Base-by-base conservation (phyloP, 2,888 invertebrate genomes). In the Busseola fusca region DNA sequence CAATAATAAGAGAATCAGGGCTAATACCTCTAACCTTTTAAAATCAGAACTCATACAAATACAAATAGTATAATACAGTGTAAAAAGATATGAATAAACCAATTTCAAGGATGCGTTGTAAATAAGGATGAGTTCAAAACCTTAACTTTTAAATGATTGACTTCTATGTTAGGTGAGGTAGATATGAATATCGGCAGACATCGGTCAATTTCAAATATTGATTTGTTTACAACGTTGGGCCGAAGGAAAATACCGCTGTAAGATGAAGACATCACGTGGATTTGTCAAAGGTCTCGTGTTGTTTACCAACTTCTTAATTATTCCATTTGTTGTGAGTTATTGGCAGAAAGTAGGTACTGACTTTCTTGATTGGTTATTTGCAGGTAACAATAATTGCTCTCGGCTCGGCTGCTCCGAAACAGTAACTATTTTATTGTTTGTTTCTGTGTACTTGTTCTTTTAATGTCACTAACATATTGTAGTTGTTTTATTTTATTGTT, bases 331-430 rank as follows among this genome's bases (percentile, higher is more conserved):
- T 16, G 54, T n/a, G 25, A 58, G 25, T 34, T 37, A 25, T 30
- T 34, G 18, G 10, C n/a, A 37, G 42, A 57, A 21, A n/a, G 42
- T n/a, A n/a, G n/a, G n/a, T 58, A 37, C 27, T 14, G 14, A n/a
- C 25, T 68, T 57, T 48, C 50, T 57, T 64, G 52, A 77, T 73
- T 78, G 59, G 34, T 72, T 66, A 48, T 64, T 78, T 60, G 34
- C 3, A 34, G 9, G 9, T 57, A 30, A 27, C 45, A 27, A 50
- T 5, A 34, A 34, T 34, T 34, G 34, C 34, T 34, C 6, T n/a
- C 34, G 7, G 34, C 34, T 34, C 34, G 34, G 34, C 34, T 34
- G 34, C 3, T 6, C 5, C 34, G 34, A 34, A 34, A 7, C 34
- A 34, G 5, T 34, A 7, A 34, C 34, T 34, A 7, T 34, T 34